Evolutionary conservation across 2,888 invertebrate species (phyloP).

Genomic region (Listrodromus nycthemerus): DNA sequence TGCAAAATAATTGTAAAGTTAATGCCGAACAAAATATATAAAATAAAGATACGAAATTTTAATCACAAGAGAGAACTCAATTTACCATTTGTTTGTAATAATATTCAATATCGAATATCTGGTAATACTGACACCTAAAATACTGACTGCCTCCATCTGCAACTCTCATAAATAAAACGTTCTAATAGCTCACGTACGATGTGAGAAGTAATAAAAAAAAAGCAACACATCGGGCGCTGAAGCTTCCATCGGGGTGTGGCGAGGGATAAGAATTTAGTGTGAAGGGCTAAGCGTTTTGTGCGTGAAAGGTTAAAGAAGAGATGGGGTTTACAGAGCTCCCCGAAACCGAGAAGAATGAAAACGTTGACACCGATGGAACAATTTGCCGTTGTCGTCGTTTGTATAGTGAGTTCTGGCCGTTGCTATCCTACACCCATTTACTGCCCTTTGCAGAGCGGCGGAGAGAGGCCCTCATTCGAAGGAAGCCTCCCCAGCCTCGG

Average conservation of each 20-base stretch:
- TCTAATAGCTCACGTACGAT: slow-evolving; percentile 8
- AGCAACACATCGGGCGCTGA: slow-evolving; percentile 3
- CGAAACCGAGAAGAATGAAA: slow-evolving; percentile 76
- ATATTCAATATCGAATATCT: background rate
- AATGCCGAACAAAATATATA: background rate
- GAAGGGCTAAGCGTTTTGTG: slow-evolving; percentile 41
- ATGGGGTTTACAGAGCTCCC: slow-evolving; percentile 59
- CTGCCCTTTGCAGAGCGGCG: slow-evolving; percentile 23
- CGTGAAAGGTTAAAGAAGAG: slow-evolving; percentile 56
- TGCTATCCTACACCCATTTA: slow-evolving; percentile 36
- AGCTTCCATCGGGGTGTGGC: slow-evolving; percentile 19
- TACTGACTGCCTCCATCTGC: background rate
- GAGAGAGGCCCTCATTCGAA: slow-evolving; percentile 4
- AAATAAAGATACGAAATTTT: background rate
- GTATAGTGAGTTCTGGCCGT: slow-evolving; percentile 45
- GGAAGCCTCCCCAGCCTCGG: background rate
- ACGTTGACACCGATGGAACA: slow-evolving; percentile 79
- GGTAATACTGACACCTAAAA: background rate
- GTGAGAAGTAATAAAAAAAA: slow-evolving; percentile 23
- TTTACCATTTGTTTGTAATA: slow-evolving; percentile 2
- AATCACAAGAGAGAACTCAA: background rate
- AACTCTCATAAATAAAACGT: slow-evolving; percentile 31
- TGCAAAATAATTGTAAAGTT: background rate
- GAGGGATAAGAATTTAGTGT: slow-evolving; percentile 57
- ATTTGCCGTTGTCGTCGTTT: slow-evolving; percentile 76